Base-by-base conservation (phyloP, 2,113 vertebrate genomes). In the Equus quagga region DNA sequence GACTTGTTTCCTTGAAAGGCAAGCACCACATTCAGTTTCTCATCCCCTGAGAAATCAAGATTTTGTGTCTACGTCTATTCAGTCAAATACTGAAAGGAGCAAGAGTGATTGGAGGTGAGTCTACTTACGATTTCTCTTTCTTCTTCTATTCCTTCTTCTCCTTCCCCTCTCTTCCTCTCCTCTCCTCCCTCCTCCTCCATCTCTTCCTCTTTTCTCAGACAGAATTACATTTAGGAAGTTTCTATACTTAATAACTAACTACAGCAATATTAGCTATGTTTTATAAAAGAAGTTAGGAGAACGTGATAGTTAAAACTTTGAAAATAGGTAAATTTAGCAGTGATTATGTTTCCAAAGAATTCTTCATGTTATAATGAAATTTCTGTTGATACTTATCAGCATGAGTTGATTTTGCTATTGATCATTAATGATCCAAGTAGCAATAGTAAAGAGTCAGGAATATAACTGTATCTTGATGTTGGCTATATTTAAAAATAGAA, bases 31-130 rank as follows among this genome's bases (percentile, higher is more conserved):
- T 96, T 97, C 65, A 41, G 49, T 96, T 96, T 83, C 95, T 95
- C 89, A 92, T 97, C 94, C 95, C 31, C 44, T 85, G 44, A 93
- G 91, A 97, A 99, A 97, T 96, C 96, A 98, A 89, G 97, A 97
- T 83, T 96, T 62, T 78, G 0, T 69, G 90, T 87, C 83, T 41
- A 97, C 96, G 56, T 33, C 93, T 87, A 75, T 97, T 97, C 92
- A 90, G 11, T 91, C 75, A 91, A 97, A 97, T 79, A 65, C 64
- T 97, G 97, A 97, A 56, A 98, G 94, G 96, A 98, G n/a, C 83
- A 88, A 97, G 31, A 96, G 96, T 98, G 86, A 73, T 85, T 98
- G 94, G 98, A 98, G 98, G 99, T 99, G 64, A 97, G 98, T 98
- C 36, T 64, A 26, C 41, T 94, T 97, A 95, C 84, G 72, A 87